Conservation (phyloP, 2,888 invertebrate genomes). For the Oligia strigilis region DNA sequence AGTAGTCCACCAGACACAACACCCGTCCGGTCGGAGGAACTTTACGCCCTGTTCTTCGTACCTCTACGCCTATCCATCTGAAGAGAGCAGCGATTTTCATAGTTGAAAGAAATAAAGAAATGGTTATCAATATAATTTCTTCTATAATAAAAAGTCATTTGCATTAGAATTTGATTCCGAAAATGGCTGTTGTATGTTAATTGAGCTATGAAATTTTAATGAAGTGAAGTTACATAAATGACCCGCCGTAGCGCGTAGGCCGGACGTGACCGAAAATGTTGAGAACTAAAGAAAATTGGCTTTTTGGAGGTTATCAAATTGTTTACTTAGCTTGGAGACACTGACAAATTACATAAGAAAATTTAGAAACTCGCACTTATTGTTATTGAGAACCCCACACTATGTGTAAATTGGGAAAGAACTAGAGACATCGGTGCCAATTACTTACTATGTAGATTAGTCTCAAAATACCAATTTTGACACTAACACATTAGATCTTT, state of each 20-base stretch:
- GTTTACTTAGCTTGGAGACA: neutral
- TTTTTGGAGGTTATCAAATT: neutral
- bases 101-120: neutral
- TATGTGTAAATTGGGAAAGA: neutral
- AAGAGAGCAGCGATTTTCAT: neutral
- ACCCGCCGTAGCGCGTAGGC: neutral
- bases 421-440: neutral
- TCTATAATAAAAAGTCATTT: slow-evolving; percentile 15
- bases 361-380: neutral
- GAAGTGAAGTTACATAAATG: slow-evolving; percentile 17
- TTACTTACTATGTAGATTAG: neutral
- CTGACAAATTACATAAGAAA: neutral
- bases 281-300: neutral
- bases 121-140: slow-evolving; percentile 30
- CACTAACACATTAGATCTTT: neutral
- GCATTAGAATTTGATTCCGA: slow-evolving; percentile 17
- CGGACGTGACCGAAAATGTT: neutral
- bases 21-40: neutral
- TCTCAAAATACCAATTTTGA: neutral
- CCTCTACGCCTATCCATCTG: neutral
- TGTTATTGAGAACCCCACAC: neutral
- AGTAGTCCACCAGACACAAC: neutral
- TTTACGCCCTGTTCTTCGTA: neutral
- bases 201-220: slow-evolving; percentile 19
- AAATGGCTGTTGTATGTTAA: slow-evolving; percentile 4